phyloP scores from a whole-genome alignment of 2,797 vertebrate species.

The Mus spretus region DNA sequence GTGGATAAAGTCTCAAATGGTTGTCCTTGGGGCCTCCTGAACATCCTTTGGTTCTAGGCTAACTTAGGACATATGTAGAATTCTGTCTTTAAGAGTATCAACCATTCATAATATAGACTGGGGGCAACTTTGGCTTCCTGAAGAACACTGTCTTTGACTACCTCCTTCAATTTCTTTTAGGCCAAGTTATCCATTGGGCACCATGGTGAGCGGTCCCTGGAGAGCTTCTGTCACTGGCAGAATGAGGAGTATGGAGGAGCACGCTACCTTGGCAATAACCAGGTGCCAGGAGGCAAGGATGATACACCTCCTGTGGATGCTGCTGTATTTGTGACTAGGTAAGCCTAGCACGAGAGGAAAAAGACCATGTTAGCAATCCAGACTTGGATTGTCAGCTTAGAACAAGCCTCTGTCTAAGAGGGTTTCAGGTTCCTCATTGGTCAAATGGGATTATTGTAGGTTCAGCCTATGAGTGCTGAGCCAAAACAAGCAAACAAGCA shows the following conservation, averaged over 20 bases:
- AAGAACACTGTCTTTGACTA: slow-evolving; percentile 35
- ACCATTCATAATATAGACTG: not conserved
- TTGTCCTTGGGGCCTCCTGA: not conserved
- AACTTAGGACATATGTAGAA: not conserved
- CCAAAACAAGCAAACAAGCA: not conserved
- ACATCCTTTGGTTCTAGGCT: accelerated
- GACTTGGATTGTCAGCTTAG: not conserved
- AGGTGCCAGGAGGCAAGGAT: slow-evolving; percentile 94
- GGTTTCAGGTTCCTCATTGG: not conserved
- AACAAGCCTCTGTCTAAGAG: not conserved
- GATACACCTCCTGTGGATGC: slow-evolving; percentile 94
- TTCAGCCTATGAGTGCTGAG: not conserved
- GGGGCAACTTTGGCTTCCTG: not conserved
- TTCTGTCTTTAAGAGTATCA: not conserved
- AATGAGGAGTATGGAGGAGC: slow-evolving; percentile 94
- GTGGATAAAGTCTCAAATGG: not conserved
- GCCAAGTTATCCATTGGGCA: slow-evolving; percentile 94
- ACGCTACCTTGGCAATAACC: slow-evolving; percentile 95
- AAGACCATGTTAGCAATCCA: not conserved
- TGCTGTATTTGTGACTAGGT: slow-evolving; percentile 98
- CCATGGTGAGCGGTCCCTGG: slow-evolving; percentile 96
- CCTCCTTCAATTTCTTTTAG: slow-evolving; percentile 83
- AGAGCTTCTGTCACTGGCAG: slow-evolving; percentile 99
- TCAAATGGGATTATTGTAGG: not conserved
- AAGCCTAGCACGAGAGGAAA: slow-evolving; percentile 9